Percentiles rank a stretch among this genome's conserved stretches.
Evolutionary conservation across 2,888 invertebrate species (phyloP).

Genomic region (Leptogaster cylindrica): DNA sequence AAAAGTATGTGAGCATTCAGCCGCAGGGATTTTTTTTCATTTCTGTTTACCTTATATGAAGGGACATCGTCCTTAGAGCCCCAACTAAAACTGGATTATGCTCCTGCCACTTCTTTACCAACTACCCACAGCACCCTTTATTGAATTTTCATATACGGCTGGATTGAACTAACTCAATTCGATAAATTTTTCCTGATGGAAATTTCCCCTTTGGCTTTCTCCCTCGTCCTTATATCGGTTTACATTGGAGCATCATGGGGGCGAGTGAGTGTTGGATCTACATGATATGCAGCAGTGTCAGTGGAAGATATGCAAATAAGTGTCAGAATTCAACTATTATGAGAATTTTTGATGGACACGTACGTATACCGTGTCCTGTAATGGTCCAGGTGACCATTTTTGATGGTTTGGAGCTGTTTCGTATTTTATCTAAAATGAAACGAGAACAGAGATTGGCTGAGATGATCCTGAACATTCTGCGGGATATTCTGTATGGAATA

Average conservation of each 20-base stretch:
- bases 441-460: too few relatives aligned
- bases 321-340: conserved; percentile 17
- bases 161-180: conserved; percentile 31
- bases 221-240: too few relatives aligned
- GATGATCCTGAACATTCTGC: too few relatives aligned
- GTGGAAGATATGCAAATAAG: conserved; percentile 17
- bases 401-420: too few relatives aligned
- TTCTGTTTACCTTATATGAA: conserved; percentile 13
- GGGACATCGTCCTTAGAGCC: conserved; percentile 10
- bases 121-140: conserved; percentile 3
- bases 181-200: conserved; percentile 1
- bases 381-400: too few relatives aligned
- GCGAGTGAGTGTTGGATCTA: not conserved
- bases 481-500: too few relatives aligned
- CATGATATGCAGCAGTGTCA: conserved; percentile 2
- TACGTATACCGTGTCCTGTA: too few relatives aligned
- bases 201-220: not conserved
- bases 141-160: conserved; percentile 32
- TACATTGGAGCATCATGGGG: not conserved
- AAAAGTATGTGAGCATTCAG: conserved; percentile 18
- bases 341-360: conserved; percentile 18
- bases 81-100: not conserved
- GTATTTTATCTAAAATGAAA: too few relatives aligned
- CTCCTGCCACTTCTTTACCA: too few relatives aligned
- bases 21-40: conserved; percentile 4